phyloP scores from a whole-genome alignment of 92 coral and sea anemone species.

The Montipora capitata region DNA sequence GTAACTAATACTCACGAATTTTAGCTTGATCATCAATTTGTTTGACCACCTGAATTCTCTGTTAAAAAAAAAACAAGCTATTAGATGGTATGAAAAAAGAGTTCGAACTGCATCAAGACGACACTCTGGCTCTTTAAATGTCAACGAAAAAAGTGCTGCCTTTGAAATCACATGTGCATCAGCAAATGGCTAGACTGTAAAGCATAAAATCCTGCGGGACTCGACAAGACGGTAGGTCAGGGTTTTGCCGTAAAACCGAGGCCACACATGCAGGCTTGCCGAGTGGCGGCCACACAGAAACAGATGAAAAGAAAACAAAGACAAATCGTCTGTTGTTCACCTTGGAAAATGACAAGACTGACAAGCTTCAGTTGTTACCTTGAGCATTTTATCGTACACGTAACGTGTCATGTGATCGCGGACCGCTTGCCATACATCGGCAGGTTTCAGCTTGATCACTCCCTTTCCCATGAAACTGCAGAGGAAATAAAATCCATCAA shows the following conservation, averaged over 20 bases:
- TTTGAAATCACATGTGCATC: too few relatives aligned
- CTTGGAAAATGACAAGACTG: neutral
- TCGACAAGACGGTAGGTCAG: too few relatives aligned
- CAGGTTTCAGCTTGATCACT: conserved; percentile 80
- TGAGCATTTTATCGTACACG: conserved; percentile 88
- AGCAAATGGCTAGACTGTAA: too few relatives aligned
- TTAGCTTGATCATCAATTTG: conserved; percentile 66
- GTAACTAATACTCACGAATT: conserved; percentile 42
- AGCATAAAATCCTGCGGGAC: too few relatives aligned
- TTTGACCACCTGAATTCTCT: conserved; percentile 63
- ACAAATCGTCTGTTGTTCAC: neutral
- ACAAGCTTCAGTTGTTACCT: conserved; percentile 63
- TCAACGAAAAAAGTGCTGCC: too few relatives aligned
- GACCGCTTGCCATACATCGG: conserved; percentile 87
- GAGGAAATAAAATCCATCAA: neutral
- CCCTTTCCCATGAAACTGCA: conserved; percentile 94
- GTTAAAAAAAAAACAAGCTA: conserved; percentile 9
- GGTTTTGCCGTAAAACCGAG: too few relatives aligned
- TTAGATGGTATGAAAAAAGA: neutral
- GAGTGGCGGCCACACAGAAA: too few relatives aligned
- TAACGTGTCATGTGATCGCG: conserved; percentile 85
- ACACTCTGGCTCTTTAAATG: too few relatives aligned
- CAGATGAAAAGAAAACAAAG: neutral
- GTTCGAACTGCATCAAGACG: neutral
- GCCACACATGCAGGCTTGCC: too few relatives aligned